Conservation (phyloP, 2,113 vertebrate genomes). For the Glareola pratincola region DNA sequence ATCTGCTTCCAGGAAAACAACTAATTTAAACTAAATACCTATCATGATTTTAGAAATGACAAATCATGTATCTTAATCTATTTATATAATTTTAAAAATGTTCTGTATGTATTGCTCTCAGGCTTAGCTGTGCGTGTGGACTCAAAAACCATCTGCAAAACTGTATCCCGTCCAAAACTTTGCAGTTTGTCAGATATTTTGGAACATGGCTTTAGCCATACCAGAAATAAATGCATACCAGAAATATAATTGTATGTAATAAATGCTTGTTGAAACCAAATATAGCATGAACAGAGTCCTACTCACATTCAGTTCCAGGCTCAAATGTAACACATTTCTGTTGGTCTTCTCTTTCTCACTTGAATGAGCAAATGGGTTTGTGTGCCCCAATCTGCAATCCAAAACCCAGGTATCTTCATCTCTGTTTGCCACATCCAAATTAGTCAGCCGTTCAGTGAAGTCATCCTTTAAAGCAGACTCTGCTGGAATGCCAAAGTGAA, state of each 20-base stretch:
- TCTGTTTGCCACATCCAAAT: slow-evolving; percentile 58
- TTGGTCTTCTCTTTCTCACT: slow-evolving; percentile 68
- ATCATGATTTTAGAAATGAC: not conserved
- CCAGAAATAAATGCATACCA: not conserved
- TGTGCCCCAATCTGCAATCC: slow-evolving; percentile 59
- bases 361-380: slow-evolving; percentile 41
- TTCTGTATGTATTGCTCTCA: not conserved
- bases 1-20: not conserved
- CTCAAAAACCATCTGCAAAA: not conserved
- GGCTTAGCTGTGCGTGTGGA: not conserved
- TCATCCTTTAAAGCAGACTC: slow-evolving; percentile 65
- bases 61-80: not conserved
- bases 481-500: slow-evolving; percentile 45
- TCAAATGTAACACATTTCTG: slow-evolving; percentile 62
- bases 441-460: slow-evolving; percentile 56
- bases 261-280: not conserved
- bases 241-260: not conserved
- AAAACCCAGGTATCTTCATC: slow-evolving; percentile 66
- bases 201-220: not conserved
- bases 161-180: not conserved
- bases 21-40: not conserved
- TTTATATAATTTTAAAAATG: not conserved
- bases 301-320: slow-evolving; percentile 77
- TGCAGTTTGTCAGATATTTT: not conserved
- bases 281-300: not conserved